Evolutionary conservation across 2,888 invertebrate species (phyloP).

Genomic region (Drosophila barbarae): DNA sequence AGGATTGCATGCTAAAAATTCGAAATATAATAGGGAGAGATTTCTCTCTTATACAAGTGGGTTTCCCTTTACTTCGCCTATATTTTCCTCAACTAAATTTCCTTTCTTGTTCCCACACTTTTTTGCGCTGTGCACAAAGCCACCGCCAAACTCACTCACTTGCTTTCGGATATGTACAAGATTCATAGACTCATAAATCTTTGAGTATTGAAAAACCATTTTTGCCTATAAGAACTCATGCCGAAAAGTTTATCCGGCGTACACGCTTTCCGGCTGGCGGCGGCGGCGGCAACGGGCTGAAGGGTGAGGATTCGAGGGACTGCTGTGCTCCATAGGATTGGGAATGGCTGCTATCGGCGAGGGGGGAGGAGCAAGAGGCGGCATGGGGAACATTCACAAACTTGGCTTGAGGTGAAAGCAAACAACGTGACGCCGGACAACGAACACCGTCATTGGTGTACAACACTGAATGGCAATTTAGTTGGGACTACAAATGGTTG

Average conservation of each 20-base stretch:
- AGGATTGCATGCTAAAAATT: too few species aligned
- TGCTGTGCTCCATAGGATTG: background rate
- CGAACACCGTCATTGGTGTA: constrained; percentile 49
- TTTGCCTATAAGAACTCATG: constrained; percentile 68
- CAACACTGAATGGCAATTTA: constrained; percentile 70
- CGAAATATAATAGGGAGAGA: too few species aligned
- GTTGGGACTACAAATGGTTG: constrained; percentile 46
- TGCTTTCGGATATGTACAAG: constrained; percentile 56
- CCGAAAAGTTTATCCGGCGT: constrained; percentile 66
- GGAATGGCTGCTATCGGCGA: constrained; percentile 1
- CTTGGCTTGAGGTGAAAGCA: constrained; percentile 72
- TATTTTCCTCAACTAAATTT: background rate
- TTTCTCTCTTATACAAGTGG: too few species aligned
- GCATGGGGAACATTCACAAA: constrained; percentile 56
- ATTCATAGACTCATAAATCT: constrained; percentile 75
- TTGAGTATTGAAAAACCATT: constrained; percentile 72
- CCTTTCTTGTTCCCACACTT: background rate
- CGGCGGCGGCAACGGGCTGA: background rate
- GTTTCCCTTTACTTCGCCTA: too few species aligned
- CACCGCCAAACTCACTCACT: constrained; percentile 29
- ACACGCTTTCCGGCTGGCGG: constrained; percentile 33
- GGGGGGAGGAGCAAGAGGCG: background rate
- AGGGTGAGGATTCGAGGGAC: constrained; percentile 6
- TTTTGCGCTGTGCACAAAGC: constrained; percentile 8
- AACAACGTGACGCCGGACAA: constrained; percentile 71